phyloP scores from a whole-genome alignment of 53 echinoderm and acorn worm genomes.

The Henricia sp. region DNA sequence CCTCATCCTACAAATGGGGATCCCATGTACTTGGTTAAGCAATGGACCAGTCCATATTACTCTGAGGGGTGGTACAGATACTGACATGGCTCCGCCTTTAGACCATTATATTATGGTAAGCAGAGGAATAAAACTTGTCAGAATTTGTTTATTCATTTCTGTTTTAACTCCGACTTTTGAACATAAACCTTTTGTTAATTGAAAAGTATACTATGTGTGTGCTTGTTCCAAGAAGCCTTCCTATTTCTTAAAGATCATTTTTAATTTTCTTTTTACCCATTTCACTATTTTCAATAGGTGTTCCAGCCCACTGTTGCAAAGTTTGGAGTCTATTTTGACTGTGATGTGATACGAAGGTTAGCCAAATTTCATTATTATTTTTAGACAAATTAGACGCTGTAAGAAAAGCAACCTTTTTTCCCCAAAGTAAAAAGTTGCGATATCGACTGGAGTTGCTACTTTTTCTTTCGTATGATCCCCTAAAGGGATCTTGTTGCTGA shows the following conservation, averaged over 20 bases:
- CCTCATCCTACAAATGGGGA: conserved; percentile 40
- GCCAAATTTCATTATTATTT: not conserved
- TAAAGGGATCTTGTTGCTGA: too few relatives aligned
- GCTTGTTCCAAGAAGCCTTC: not conserved
- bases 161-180: not conserved
- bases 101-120: conserved; percentile 62
- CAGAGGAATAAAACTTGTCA: not conserved
- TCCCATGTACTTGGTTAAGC: conserved; percentile 41
- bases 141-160: not conserved
- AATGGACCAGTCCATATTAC: conserved; percentile 23
- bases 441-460: too few relatives aligned
- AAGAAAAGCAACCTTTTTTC: too few relatives aligned
- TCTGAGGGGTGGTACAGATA: conserved; percentile 55
- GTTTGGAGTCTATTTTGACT: conserved; percentile 82
- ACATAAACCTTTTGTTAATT: too few relatives aligned
- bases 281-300: conserved; percentile 73
- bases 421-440: too few relatives aligned
- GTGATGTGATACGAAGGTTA: conserved; percentile 83
- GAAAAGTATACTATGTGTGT: too few relatives aligned
- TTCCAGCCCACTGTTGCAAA: conserved; percentile 78
- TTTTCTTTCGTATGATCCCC: too few relatives aligned
- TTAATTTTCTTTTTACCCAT: too few relatives aligned
- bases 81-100: conserved; percentile 59
- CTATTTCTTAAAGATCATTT: too few relatives aligned
- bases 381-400: too few relatives aligned